Percentiles rank a stretch among this genome's conserved stretches.
These are phyloP conservation scores for Nyctibius bracteatus DNA, from an alignment of 2,113 vertebrate genomes.

Conservation along the genomic window DNA sequence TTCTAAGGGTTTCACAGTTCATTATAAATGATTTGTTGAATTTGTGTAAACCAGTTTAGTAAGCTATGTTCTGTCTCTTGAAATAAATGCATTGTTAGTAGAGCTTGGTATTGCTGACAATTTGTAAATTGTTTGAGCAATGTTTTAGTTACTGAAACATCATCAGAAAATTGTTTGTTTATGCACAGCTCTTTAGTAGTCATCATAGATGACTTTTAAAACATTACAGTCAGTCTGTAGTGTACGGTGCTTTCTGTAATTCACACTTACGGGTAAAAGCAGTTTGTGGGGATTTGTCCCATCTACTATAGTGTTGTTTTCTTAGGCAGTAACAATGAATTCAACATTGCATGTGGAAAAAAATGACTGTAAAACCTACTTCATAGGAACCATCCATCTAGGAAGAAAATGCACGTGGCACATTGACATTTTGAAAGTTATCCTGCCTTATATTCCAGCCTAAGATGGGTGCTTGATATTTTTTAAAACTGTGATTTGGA, in stretches of 20 bases:
- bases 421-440: background rate
- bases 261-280: background rate
- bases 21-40: constrained; percentile 56
- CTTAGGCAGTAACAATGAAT: background rate
- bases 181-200: background rate
- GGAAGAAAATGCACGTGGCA: background rate
- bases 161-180: background rate
- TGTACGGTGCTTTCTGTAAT: background rate
- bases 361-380: background rate
- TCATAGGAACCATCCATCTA: background rate
- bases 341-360: background rate
- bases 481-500: background rate
- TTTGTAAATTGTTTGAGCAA: background rate
- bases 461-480: background rate
- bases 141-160: background rate
- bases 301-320: background rate
- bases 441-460: background rate
- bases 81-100: background rate
- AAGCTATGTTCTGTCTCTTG: background rate
- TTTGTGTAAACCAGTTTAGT: constrained; percentile 1
- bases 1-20: constrained; percentile 7
- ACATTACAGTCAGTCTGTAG: background rate
- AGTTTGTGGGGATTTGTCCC: background rate
- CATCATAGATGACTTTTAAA: background rate
- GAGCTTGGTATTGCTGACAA: background rate